A percentile compares a stretch with the other conserved stretches of the same genome.
Conservation (phyloP, 2,888 invertebrate genomes). For the Meiosimyza decipiens region DNA sequence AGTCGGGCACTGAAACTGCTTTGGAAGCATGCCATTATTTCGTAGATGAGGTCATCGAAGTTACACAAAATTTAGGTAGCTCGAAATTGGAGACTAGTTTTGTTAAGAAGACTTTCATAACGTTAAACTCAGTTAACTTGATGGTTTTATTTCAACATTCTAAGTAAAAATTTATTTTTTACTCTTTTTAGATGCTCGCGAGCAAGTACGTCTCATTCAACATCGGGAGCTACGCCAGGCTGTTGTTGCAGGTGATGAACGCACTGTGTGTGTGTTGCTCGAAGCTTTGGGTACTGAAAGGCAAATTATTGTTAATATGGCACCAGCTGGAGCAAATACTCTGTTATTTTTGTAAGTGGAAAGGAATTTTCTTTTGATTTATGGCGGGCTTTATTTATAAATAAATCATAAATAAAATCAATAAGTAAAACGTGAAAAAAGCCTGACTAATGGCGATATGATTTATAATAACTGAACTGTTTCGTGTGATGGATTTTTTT, state of each 20-base stretch:
- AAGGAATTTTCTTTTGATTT: neutral
- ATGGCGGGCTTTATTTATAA: neutral
- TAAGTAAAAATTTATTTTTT: conserved; percentile 28
- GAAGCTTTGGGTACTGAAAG: conserved; percentile 75
- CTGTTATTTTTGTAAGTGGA: conserved; percentile 82
- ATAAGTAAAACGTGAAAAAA: too few relatives aligned
- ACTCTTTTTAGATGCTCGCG: conserved; percentile 67
- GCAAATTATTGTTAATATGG: conserved; percentile 84
- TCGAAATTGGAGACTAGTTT: conserved; percentile 48
- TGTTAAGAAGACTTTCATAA: neutral
- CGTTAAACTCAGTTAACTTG: neutral
- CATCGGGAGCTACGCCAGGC: conserved; percentile 83
- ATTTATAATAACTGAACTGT: too few relatives aligned
- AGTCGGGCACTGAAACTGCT: conserved; percentile 71
- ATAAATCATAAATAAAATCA: neutral
- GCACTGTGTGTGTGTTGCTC: conserved; percentile 75
- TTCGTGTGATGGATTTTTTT: conserved; percentile 5
- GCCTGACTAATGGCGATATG: too few relatives aligned
- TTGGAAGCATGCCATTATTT: conserved; percentile 79
- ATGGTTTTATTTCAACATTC: neutral
- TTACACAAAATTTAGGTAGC: conserved; percentile 68
- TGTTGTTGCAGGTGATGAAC: conserved; percentile 78
- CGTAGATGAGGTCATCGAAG: conserved; percentile 74
- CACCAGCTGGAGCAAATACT: conserved; percentile 89
- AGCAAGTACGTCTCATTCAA: conserved; percentile 77